Base-by-base conservation (phyloP, 2,888 invertebrate species). In the Calliopum simillimum region DNA sequence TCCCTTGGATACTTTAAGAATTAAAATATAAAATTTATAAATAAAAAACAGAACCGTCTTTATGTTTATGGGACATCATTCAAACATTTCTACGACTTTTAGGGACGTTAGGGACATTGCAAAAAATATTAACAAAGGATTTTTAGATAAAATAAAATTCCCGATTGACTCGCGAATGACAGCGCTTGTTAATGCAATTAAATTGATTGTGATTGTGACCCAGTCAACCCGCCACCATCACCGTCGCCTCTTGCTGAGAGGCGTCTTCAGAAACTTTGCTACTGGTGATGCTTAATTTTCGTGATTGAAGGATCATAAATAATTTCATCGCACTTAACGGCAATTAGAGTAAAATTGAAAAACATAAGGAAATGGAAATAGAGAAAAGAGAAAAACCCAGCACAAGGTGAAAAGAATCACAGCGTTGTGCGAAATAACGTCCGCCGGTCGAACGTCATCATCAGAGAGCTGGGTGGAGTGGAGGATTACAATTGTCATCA, bases 291-390 rank as follows among this genome's bases (percentile, higher is more conserved):
- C 53, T 46, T 47, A 49, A 56, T 51, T 47, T 63, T 71, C 53
- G 53, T 44, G 44, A 46, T 51, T 46, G 62, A 59, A 68, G 53
- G 55, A 70, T 71, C 64, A 71, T 73, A 73, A 73, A 73, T 71
- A 73, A 74, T 74, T 74, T 70, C 62, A 71, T 68, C 77, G 75
- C 82, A 81, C 82, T 81, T 81, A 81, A 77, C 76, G 79, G 76
- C 81, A 80, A 80, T 81, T 82, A 81, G 77, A 72, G 71, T 58
- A 68, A 44, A 49, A 43, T 33, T 23, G n/a, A 21, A 51, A 16
- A 41, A 59, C 13, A 6, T 16, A 59, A n/a, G 11, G 41, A 25
- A 59, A 59, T 16, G 16, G n/a, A 25, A 19, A n/a, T 33, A 2
- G 59, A 58, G 33, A 11, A 43, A 41, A 16, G n/a, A 25, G 56